Conservation (phyloP, 2,113 vertebrate genomes). For the Tychaedon coryphoeus region DNA sequence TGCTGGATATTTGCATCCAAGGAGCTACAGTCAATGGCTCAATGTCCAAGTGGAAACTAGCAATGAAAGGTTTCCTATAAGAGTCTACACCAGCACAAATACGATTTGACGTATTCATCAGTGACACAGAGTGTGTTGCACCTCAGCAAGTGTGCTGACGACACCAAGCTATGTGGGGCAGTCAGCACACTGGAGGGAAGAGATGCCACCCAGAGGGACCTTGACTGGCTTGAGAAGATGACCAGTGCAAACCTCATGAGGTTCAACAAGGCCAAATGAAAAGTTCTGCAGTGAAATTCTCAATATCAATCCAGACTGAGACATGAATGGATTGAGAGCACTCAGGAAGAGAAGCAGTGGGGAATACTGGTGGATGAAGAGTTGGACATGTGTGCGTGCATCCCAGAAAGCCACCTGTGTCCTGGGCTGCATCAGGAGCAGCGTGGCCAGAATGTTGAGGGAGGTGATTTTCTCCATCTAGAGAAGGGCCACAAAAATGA, state of each 20-base stretch:
- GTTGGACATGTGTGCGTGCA: accelerated
- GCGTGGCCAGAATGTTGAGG: accelerated
- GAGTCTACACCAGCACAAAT: neutral
- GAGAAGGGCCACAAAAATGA: neutral
- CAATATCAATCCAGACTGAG: neutral
- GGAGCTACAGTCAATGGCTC: neutral
- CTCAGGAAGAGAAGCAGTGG: neutral
- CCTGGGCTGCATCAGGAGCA: neutral
- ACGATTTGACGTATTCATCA: neutral
- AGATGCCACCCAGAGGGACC: neutral
- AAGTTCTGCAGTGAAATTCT: neutral
- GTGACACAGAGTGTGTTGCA: neutral
- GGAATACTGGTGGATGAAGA: neutral
- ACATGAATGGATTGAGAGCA: neutral
- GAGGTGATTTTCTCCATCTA: neutral
- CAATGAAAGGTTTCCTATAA: neutral
- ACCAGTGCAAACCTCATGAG: accelerated
- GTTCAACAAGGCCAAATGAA: neutral
- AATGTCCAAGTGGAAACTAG: neutral
- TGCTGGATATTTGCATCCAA: neutral
- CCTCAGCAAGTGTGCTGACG: neutral
- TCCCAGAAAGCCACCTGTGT: accelerated
- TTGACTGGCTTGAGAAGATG: neutral
- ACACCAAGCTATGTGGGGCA: neutral
- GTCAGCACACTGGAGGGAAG: accelerated